Evolutionary conservation across 1,140 invertebrate genomes (phyloP).

Genomic region (Probaryconus sp.): DNA sequence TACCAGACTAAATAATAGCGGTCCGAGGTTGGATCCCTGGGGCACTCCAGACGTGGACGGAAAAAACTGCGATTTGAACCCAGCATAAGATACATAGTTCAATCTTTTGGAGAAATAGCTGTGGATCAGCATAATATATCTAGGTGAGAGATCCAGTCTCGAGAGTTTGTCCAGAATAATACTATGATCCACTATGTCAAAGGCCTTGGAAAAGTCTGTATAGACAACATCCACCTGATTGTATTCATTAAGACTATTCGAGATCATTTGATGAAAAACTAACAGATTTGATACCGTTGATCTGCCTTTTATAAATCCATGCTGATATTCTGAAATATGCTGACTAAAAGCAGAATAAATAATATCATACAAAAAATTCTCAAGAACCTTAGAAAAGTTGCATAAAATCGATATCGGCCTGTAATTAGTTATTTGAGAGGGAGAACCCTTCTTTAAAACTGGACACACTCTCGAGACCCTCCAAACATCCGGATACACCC

Average conservation of each 20-base stretch:
- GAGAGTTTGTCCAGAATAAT: constrained; percentile 33
- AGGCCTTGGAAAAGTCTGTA: too few relatives aligned
- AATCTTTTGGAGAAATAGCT: constrained; percentile 32
- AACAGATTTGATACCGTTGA: constrained; percentile 1
- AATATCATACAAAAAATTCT: constrained; percentile 12
- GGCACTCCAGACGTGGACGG: constrained; percentile 22
- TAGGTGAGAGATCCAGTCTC: constrained; percentile 8
- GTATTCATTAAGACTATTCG: background rate
- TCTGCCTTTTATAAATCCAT: constrained; percentile 1
- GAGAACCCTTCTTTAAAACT: constrained; percentile 1
- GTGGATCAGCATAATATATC: constrained; percentile 18
- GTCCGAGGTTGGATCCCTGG: constrained; percentile 29
- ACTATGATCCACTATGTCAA: constrained; percentile 38
- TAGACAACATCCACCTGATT: background rate
- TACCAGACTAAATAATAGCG: constrained; percentile 23
- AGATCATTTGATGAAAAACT: background rate
- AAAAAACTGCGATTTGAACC: background rate
- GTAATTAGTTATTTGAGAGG: too few relatives aligned
- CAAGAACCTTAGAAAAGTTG: constrained; percentile 7
- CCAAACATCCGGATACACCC: constrained; percentile 4
- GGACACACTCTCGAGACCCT: constrained; percentile 10
- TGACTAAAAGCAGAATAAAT: background rate
- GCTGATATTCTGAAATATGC: background rate
- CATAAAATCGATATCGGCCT: constrained; percentile 2
- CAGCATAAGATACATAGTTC: constrained; percentile 18